phyloP scores from a whole-genome alignment of 2,113 vertebrate genomes.

The Rhabdornis inornatus region DNA sequence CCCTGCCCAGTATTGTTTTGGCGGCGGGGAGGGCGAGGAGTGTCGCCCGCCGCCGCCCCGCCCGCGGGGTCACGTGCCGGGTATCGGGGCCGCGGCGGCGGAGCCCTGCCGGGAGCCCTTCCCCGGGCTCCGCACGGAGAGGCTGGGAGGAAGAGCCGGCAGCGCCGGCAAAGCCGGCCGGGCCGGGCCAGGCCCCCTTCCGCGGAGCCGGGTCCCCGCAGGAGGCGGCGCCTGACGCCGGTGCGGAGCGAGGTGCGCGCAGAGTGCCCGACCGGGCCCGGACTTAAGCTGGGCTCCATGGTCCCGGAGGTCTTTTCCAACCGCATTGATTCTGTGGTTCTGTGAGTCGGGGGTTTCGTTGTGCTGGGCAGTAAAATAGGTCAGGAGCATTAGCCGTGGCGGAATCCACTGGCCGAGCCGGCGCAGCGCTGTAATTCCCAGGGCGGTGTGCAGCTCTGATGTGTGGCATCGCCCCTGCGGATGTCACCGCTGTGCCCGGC shows the following conservation, averaged over 20 bases:
- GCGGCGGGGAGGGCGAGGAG: background rate
- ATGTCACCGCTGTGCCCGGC: background rate
- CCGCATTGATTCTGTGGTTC: background rate
- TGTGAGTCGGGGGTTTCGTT: background rate
- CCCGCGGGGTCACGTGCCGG: background rate
- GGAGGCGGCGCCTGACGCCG: background rate
- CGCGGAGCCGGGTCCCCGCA: background rate
- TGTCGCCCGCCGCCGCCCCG: background rate
- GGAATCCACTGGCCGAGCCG: background rate
- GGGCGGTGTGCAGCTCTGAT: fast-evolving
- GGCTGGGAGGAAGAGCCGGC: too few relatives aligned
- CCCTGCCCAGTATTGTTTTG: background rate
- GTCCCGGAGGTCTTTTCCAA: background rate
- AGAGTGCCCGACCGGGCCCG: background rate
- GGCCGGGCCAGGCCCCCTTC: background rate
- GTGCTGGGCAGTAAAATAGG: background rate
- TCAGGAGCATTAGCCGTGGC: background rate
- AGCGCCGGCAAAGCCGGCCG: background rate
- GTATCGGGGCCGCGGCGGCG: background rate
- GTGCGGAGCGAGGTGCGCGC: background rate
- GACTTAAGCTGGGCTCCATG: background rate
- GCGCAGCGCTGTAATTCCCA: background rate
- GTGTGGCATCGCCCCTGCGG: background rate
- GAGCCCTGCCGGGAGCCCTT: background rate
- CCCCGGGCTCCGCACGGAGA: background rate